Percentiles rank a stretch among this genome's conserved stretches.
phyloP scores from a whole-genome alignment of 2,797 vertebrate genomes.

The Chloroceryle amazona region DNA sequence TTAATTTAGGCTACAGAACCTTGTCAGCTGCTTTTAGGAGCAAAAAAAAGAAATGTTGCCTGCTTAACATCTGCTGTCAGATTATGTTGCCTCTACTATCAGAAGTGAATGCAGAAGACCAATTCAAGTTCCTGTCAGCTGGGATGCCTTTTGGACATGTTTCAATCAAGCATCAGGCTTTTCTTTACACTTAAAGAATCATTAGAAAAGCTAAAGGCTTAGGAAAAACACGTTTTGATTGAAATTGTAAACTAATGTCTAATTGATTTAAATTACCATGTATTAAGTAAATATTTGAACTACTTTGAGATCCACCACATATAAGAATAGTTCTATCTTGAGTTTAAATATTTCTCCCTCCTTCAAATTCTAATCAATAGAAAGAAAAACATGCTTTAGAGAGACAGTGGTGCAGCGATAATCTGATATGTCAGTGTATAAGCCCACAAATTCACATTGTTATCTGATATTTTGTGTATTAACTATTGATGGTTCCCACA shows the following conservation, averaged over 20 bases:
- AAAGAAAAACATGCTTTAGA: conserved; percentile 22
- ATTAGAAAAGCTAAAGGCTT: conserved; percentile 68
- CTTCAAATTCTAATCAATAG: conserved; percentile 46
- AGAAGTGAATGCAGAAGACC: conserved; percentile 74
- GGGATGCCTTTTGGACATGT: conserved; percentile 76
- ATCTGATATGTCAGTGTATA: not conserved
- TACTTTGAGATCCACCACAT: conserved; percentile 45
- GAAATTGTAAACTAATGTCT: conserved; percentile 66
- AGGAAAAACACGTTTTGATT: conserved; percentile 64
- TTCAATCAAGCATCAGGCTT: conserved; percentile 77
- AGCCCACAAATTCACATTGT: not conserved
- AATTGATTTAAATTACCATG: conserved; percentile 58
- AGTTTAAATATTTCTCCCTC: conserved; percentile 34
- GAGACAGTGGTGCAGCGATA: not conserved
- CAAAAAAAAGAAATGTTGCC: conserved; percentile 52
- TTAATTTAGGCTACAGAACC: conserved; percentile 37
- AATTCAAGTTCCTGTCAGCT: conserved; percentile 77
- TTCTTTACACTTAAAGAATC: conserved; percentile 73
- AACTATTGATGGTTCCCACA: not conserved
- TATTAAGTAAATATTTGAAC: conserved; percentile 76
- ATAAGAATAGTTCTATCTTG: conserved; percentile 55
- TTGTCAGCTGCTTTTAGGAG: conserved; percentile 61
- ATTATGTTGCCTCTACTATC: conserved; percentile 67
- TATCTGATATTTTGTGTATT: not conserved
- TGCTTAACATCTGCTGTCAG: conserved; percentile 74